phyloP scores from a whole-genome alignment of 1,140 invertebrate genomes.

The Brevipalpus yothersi region DNA sequence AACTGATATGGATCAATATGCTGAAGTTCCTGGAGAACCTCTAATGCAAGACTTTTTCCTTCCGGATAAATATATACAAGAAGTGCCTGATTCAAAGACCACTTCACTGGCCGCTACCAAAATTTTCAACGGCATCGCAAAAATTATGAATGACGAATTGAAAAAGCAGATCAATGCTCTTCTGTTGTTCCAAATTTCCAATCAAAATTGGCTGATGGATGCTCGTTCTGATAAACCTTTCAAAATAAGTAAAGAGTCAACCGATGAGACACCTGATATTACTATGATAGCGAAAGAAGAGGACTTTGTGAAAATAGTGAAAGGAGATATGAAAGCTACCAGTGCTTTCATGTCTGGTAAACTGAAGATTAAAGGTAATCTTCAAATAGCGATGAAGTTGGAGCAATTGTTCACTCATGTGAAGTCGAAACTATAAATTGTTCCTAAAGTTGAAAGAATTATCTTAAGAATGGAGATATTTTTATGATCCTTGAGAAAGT shows the following conservation, averaged over 20 bases:
- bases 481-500: too few relatives aligned
- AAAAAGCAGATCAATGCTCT: slow-evolving; percentile 10
- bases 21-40: slow-evolving; percentile 42
- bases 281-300: slow-evolving; percentile 51
- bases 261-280: slow-evolving; percentile 20
- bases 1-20: slow-evolving; percentile 61
- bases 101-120: background rate
- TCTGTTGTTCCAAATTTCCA: slow-evolving; percentile 7
- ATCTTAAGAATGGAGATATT: too few relatives aligned
- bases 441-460: background rate
- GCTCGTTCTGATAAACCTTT: slow-evolving; percentile 4
- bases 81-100: background rate
- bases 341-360: slow-evolving; percentile 89
- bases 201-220: slow-evolving; percentile 8
- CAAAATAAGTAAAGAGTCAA: background rate
- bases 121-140: slow-evolving; percentile 6
- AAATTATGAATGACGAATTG: slow-evolving; percentile 5
- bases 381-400: slow-evolving; percentile 82
- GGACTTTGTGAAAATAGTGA: slow-evolving; percentile 30
- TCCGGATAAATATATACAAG: slow-evolving; percentile 24
- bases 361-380: slow-evolving; percentile 73
- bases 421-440: slow-evolving; percentile 34
- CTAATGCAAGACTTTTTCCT: slow-evolving; percentile 78
- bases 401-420: slow-evolving; percentile 73
- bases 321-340: slow-evolving; percentile 42